Evolutionary conservation across 2,797 vertebrate species (phyloP).

Genomic region (Sphaeramia orbicularis): DNA sequence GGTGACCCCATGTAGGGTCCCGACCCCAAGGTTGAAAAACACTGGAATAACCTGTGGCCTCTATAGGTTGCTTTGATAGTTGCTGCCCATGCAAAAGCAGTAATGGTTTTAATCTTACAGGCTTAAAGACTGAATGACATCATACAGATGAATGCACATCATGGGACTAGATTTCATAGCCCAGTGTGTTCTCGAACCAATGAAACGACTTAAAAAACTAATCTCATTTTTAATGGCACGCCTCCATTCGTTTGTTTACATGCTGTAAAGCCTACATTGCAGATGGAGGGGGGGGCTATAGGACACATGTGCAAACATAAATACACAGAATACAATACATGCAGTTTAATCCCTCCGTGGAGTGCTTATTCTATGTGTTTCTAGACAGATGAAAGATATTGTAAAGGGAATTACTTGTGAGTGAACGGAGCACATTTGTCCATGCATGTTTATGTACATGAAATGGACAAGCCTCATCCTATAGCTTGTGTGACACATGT

Average conservation of each 20-base stretch:
- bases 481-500: conserved; percentile 38
- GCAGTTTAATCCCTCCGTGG: conserved; percentile 46
- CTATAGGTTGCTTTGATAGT: conserved; percentile 23
- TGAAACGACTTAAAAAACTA: conserved; percentile 33
- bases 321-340: conserved; percentile 32
- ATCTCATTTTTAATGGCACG: conserved; percentile 45
- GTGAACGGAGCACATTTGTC: conserved; percentile 16
- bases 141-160: conserved; percentile 32
- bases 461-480: conserved; percentile 20
- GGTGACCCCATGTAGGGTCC: too few relatives aligned
- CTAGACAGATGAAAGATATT: conserved; percentile 44
- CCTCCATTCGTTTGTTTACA: conserved; percentile 31
- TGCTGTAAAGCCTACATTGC: conserved; percentile 20
- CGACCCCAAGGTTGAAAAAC: too few relatives aligned
- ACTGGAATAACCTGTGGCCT: conserved; percentile 3
- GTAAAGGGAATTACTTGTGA: conserved; percentile 44
- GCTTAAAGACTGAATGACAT: conserved; percentile 65
- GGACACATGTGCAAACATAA: too few relatives aligned
- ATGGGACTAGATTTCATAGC: conserved; percentile 25
- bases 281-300: conserved; percentile 11
- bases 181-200: conserved; percentile 22
- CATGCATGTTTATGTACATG: conserved; percentile 6
- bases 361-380: conserved; percentile 50
- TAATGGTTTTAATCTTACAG: conserved; percentile 52
- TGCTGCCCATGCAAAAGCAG: neutral